Base-by-base conservation (phyloP, 2,888 invertebrate species). In the Julus scanicus region DNA sequence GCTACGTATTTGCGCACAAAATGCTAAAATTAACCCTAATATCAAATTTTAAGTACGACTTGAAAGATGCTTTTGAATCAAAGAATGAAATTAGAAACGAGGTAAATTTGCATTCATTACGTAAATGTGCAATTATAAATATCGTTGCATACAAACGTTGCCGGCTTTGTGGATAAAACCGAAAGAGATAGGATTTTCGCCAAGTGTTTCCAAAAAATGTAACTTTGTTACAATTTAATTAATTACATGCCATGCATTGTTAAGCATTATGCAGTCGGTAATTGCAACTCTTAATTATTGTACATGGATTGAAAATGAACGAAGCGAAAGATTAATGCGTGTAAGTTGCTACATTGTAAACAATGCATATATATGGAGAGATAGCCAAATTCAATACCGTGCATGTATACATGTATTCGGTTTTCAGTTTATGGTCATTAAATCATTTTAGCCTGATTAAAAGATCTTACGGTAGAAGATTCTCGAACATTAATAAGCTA, bases 221-320 rank as follows among this genome's bases (percentile, higher is more conserved):
- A 71, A 71, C 9, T 71, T 71, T 8, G 71, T 71, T 20, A 71
- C 29, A 71, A 71, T 71, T 71, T 71, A 71, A 71, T 71, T 71
- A 71, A 20, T 71, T 71, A 29, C 20, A 29, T 29, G 11, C n/a
- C 71, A 71, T 29, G 71, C 29, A 71, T 71, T 71, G 71, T 11
- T 71, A 71, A 29, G 57, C 57, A 63, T 63, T 63, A 63, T n/a
- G 57, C 57, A 53, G 53, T 44, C 44, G 8, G 53, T n/a, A 63
- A 63, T 71, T 9, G 29, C 9, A 71, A 71, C 71, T 71, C 20
- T 71, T 71, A 71, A 71, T 71, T 29, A 71, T 8, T 20, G 71
- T 71, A 29, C 71, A 29, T 71, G 71, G 71, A 71, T 29, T 71
- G 71, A 29, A 71, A 29, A 71, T 6, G 29, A 71, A 29, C 71